phyloP scores from a whole-genome alignment of 2,797 vertebrate genomes.

The Pachyuromys duprasi region DNA sequence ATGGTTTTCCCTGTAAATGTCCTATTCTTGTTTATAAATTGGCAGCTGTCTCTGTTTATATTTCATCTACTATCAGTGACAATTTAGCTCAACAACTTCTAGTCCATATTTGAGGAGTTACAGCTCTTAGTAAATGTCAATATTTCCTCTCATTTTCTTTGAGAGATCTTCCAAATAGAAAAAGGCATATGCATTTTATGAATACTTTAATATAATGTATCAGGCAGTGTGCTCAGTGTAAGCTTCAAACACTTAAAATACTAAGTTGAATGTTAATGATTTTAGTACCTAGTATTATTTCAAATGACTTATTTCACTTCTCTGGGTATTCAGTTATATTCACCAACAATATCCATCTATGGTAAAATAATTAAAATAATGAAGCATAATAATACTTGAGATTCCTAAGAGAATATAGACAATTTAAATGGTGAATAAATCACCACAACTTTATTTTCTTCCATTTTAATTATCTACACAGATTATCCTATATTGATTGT shows the following conservation, averaged over 20 bases:
- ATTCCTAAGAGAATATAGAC: not conserved
- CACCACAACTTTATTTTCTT: not conserved
- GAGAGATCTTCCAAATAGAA: too few relatives aligned
- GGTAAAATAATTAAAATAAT: not conserved
- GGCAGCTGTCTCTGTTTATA: not conserved
- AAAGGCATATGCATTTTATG: not conserved
- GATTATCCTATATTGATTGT: not conserved
- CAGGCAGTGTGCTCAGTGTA: not conserved
- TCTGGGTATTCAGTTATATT: not conserved
- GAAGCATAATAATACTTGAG: not conserved
- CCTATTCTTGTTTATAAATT: not conserved
- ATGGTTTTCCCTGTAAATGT: not conserved
- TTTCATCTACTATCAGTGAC: too few relatives aligned
- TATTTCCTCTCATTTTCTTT: not conserved
- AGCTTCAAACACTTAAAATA: not conserved
- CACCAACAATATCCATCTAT: not conserved
- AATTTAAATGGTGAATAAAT: not conserved
- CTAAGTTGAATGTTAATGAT: not conserved
- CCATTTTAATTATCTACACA: not conserved
- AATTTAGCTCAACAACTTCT: not conserved
- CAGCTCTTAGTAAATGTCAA: not conserved
- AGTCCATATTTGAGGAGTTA: not conserved
- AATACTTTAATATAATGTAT: not conserved
- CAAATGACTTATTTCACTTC: not conserved
- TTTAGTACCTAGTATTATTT: not conserved